Conservation (phyloP, 2,888 invertebrate species). For the Ommatoiulus sabulosus region DNA sequence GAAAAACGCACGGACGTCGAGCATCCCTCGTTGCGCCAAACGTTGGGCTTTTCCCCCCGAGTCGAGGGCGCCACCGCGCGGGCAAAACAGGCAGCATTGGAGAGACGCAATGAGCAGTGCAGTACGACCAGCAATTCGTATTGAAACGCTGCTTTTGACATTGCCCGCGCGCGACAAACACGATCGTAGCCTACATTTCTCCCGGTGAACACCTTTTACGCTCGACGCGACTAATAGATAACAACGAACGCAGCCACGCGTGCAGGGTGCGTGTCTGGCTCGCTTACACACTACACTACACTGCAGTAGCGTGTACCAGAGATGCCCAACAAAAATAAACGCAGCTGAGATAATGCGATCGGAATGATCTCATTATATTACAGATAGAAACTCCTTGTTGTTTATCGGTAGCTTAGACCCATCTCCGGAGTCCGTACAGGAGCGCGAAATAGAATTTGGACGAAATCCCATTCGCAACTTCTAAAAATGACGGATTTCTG, state of each 20-base stretch:
- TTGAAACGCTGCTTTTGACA: background rate
- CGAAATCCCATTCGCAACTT: no score
- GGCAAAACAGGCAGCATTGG: background rate
- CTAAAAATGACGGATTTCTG: no score
- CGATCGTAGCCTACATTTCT: slow-evolving; percentile 38
- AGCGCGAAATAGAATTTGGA: no score
- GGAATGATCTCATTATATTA: background rate
- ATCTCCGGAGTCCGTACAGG: no score
- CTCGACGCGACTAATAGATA: slow-evolving; percentile 11
- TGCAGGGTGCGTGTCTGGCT: background rate
- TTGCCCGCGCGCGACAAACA: background rate
- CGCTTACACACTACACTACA: background rate
- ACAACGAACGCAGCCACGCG: background rate
- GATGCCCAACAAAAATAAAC: background rate
- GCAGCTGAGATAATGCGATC: no score
- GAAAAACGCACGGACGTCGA: background rate
- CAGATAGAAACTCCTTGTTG: no score
- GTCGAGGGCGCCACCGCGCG: background rate
- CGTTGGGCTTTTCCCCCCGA: slow-evolving; percentile 50
- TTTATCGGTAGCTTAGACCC: no score
- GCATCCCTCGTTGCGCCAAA: slow-evolving; percentile 52
- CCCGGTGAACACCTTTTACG: slow-evolving; percentile 1
- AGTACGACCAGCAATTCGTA: background rate
- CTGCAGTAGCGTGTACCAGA: background rate
- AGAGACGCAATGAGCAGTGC: background rate